Conservation (phyloP, 2,888 invertebrate species). For the Bombylius major region DNA sequence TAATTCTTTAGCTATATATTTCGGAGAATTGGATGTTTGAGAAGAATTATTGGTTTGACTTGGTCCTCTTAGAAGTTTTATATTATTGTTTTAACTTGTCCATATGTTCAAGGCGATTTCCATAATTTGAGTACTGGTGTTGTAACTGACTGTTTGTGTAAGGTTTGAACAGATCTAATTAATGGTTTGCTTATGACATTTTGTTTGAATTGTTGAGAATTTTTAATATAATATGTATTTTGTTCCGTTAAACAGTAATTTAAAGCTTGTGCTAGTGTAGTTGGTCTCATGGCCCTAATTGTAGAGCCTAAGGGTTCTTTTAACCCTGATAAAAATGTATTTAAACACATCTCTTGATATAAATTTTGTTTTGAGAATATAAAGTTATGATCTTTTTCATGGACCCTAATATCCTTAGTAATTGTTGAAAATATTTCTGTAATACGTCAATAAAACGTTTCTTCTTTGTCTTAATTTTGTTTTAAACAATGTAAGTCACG, state of each 20-base stretch:
- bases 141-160: too few relatives aligned
- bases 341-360: constrained; percentile 16
- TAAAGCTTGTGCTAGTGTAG: constrained; percentile 12
- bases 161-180: neutral
- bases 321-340: constrained; percentile 14
- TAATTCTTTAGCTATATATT: neutral
- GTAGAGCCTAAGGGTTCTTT: constrained; percentile 16
- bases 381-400: constrained; percentile 12
- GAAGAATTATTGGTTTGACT: neutral
- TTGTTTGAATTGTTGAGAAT: neutral
- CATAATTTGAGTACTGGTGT: neutral
- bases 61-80: neutral
- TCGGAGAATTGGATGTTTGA: neutral
- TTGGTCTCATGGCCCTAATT: constrained; percentile 15
- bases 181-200: neutral
- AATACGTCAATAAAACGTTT: constrained; percentile 10
- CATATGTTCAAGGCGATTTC: neutral
- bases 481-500: constrained; percentile 12
- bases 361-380: constrained; percentile 11
- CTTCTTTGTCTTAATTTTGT: constrained; percentile 5
- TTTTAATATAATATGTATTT: constrained; percentile 2
- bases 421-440: constrained; percentile 13
- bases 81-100: neutral
- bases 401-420: constrained; percentile 12
- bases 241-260: constrained; percentile 13